These are phyloP conservation scores for Prionailurus viverrinus DNA, from an alignment of 2,113 vertebrate species.

Conservation along the genomic window DNA sequence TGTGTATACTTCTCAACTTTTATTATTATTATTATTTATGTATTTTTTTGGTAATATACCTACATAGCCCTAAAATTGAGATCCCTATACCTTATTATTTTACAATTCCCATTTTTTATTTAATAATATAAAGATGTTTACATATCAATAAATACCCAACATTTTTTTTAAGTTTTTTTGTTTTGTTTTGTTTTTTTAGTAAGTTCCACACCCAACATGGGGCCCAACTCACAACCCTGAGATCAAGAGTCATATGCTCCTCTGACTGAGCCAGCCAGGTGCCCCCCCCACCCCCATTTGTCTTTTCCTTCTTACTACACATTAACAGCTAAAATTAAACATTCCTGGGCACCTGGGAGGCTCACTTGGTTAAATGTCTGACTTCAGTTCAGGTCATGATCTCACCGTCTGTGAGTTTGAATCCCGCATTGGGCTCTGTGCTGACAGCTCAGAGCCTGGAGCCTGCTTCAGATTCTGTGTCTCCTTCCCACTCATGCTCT, in stretches of 20 bases:
- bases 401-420: no score
- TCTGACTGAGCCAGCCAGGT: neutral
- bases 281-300: neutral
- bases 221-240: neutral
- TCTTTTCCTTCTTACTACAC: neutral
- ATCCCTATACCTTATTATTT: neutral
- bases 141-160: neutral
- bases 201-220: neutral
- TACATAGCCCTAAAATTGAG: neutral
- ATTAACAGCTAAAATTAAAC: neutral
- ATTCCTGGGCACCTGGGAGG: neutral
- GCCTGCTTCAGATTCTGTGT: no score
- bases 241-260: neutral
- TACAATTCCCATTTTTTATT: neutral
- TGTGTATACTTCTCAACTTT: neutral
- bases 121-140: neutral
- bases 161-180: neutral
- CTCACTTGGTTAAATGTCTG: no score
- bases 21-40: neutral
- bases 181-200: neutral
- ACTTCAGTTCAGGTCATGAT: no score
- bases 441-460: no score
- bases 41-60: neutral
- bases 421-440: no score
- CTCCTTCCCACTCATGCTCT: no score